These are phyloP conservation scores for Channallabes apus DNA, from an alignment of 2,797 vertebrate species.

Conservation along the genomic window DNA sequence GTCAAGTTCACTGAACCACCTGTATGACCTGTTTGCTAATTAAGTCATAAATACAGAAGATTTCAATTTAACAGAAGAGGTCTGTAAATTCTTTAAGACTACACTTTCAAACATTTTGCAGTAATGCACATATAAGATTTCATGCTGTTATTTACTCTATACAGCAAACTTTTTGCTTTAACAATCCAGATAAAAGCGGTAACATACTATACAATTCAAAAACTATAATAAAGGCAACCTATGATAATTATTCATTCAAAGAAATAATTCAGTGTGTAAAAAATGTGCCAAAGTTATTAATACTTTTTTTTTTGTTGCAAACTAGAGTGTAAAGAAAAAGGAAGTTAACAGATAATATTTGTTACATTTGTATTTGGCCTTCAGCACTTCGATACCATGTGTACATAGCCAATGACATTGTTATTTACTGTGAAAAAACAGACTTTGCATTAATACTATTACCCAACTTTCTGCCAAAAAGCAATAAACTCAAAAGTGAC, in stretches of 20 bases:
- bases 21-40: background rate
- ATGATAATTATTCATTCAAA: background rate
- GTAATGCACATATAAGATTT: background rate
- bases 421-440: constrained; percentile 40
- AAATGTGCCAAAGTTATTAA: background rate
- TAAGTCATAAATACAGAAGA: background rate
- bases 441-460: constrained; percentile 41
- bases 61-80: no score
- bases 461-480: constrained; percentile 27
- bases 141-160: background rate
- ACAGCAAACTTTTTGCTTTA: background rate
- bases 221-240: background rate
- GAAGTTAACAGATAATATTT: constrained; percentile 33
- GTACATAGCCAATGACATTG: constrained; percentile 39
- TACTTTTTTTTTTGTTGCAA: background rate
- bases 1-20: constrained; percentile 12
- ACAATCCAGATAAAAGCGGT: background rate
- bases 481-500: constrained; percentile 7
- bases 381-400: constrained; percentile 23
- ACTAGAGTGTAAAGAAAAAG: constrained; percentile 23
- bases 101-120: no score
- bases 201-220: background rate
- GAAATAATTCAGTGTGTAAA: background rate
- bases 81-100: background rate
- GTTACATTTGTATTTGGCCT: constrained; percentile 28